Evolutionary conservation across 2,797 vertebrate genomes (phyloP).

Genomic region (Coregonus sp.): DNA sequence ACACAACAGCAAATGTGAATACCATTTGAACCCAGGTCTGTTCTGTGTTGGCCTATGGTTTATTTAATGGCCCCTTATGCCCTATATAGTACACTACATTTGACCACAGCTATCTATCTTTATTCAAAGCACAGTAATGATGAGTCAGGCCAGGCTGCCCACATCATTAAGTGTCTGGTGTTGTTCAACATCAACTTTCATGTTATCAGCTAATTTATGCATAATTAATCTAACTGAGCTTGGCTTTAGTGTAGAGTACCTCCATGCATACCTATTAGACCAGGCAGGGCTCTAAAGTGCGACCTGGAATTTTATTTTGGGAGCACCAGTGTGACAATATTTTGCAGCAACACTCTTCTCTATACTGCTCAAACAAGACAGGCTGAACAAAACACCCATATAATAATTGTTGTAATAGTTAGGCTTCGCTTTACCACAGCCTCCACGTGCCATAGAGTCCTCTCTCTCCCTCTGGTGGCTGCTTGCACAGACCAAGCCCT

Average conservation of each 20-base stretch:
- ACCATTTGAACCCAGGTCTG: conserved; percentile 18
- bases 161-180: conserved; percentile 63
- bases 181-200: conserved; percentile 65
- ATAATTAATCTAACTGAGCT: conserved; percentile 62
- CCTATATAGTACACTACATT: background rate
- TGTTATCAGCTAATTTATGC: conserved; percentile 72
- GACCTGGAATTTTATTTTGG: too few relatives aligned
- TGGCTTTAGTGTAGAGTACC: conserved; percentile 16
- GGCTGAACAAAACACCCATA: too few relatives aligned
- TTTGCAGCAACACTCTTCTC: too few relatives aligned
- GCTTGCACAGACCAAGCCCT: too few relatives aligned
- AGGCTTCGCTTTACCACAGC: too few relatives aligned
- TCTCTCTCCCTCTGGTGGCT: too few relatives aligned
- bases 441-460: too few relatives aligned
- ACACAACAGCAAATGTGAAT: background rate
- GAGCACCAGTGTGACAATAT: too few relatives aligned
- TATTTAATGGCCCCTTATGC: background rate
- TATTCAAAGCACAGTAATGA: conserved; percentile 62
- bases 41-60: background rate
- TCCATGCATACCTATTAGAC: conserved; percentile 55
- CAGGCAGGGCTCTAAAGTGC: background rate
- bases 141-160: conserved; percentile 49
- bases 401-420: too few relatives aligned
- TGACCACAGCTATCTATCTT: too few relatives aligned
- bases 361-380: too few relatives aligned